phyloP scores from a whole-genome alignment of 2,797 vertebrate genomes.

The Darevskia nairensis region DNA sequence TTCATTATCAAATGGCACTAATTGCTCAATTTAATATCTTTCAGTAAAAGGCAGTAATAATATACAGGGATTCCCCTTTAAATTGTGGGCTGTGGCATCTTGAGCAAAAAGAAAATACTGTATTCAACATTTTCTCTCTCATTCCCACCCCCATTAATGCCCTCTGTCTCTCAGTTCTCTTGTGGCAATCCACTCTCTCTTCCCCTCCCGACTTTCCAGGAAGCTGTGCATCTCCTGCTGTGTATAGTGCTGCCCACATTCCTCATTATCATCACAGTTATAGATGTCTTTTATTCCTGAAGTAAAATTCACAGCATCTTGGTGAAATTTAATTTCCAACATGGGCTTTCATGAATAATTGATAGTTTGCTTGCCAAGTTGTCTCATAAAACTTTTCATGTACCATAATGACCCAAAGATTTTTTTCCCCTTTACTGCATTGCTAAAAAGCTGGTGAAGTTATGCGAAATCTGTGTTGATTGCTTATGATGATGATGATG shows the following conservation, averaged over 20 bases:
- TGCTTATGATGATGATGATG: not conserved
- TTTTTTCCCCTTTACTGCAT: not conserved
- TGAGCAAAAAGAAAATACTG: not conserved
- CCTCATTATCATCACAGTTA: not conserved
- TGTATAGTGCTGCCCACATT: constrained; percentile 3
- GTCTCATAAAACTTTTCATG: not conserved
- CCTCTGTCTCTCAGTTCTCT: not conserved
- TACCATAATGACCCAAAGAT: not conserved
- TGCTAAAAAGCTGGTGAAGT: not conserved
- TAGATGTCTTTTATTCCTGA: constrained; percentile 39
- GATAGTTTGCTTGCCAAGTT: constrained; percentile 4
- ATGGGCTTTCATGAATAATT: constrained; percentile 30
- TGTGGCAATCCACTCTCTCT: not conserved
- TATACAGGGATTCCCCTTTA: not conserved
- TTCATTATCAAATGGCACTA: not conserved
- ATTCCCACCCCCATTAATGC: not conserved
- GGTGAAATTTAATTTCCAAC: constrained; percentile 7
- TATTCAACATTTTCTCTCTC: not conserved
- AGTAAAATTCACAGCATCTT: constrained; percentile 26
- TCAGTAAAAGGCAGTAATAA: not conserved
- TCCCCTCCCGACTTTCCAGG: not conserved
- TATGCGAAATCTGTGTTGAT: not conserved
- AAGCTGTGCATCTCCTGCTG: constrained; percentile 10
- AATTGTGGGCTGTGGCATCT: not conserved
- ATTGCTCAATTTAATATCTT: not conserved